phyloP scores from a whole-genome alignment of 1,140 invertebrate genomes.

The Drepana arcuata region DNA sequence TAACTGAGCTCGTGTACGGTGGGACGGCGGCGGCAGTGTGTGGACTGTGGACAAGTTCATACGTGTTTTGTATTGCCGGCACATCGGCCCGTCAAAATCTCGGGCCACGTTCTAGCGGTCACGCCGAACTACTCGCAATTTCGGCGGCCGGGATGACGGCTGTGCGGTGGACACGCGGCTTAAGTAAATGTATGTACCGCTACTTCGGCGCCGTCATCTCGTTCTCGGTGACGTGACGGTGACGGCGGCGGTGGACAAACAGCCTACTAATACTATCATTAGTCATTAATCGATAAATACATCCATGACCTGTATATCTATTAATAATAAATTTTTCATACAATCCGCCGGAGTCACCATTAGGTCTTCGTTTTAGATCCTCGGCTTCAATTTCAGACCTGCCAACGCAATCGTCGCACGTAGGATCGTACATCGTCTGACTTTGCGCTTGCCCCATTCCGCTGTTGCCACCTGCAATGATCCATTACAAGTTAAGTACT shows the following conservation, averaged over 20 bases:
- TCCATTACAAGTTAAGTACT: background rate
- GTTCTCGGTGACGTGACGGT: background rate
- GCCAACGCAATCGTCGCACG: conserved; percentile 59
- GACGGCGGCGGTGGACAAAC: conserved; percentile 6
- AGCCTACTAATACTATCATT: too few species aligned
- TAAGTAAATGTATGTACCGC: background rate
- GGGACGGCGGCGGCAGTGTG: background rate
- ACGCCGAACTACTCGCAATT: conserved; percentile 1
- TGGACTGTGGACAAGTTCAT: conserved; percentile 1
- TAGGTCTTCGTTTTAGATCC: conserved; percentile 28
- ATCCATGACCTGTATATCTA: too few species aligned
- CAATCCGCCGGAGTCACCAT: conserved; percentile 3
- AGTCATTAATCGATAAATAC: too few species aligned
- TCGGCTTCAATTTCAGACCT: conserved; percentile 21
- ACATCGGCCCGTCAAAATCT: conserved; percentile 5
- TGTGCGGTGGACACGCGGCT: conserved; percentile 6
- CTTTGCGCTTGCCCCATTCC: conserved; percentile 89
- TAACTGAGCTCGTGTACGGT: background rate
- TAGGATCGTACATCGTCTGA: conserved; percentile 74
- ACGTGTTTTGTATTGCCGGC: conserved; percentile 6
- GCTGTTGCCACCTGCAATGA: conserved; percentile 75
- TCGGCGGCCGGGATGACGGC: conserved; percentile 4
- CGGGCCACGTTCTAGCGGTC: conserved; percentile 4
- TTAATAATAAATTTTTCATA: conserved; percentile 4
- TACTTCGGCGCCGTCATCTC: background rate